Conservation (phyloP, 35 echinoderm and acorn worm species). For the Heliocidaris erythrogramma region DNA sequence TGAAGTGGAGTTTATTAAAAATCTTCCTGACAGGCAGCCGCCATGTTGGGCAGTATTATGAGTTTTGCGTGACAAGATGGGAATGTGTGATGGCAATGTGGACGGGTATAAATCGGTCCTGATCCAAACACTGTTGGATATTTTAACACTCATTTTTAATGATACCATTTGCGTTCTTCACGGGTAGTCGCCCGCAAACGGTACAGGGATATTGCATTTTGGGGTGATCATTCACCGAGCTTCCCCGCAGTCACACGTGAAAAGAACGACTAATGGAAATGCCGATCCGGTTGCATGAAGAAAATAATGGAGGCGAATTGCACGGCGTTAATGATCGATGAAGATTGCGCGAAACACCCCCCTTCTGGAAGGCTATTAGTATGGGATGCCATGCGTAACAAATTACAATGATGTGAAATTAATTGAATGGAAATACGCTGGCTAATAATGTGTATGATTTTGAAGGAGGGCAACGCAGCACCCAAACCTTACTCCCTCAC, state of each 20-base stretch:
- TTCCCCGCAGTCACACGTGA: slow-evolving; percentile 31
- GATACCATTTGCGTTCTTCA: slow-evolving; percentile 29
- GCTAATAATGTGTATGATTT: slow-evolving; percentile 45
- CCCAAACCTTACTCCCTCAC: slow-evolving; percentile 5
- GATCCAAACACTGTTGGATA: slow-evolving; percentile 7
- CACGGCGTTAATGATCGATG: slow-evolving; percentile 45
- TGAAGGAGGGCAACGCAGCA: background rate
- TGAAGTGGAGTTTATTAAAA: slow-evolving; percentile 33
- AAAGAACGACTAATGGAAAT: slow-evolving; percentile 29
- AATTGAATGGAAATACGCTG: slow-evolving; percentile 46
- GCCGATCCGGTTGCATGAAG: slow-evolving; percentile 45
- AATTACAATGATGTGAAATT: slow-evolving; percentile 56
- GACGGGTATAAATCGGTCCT: background rate
- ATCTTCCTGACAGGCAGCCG: background rate
- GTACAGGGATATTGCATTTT: slow-evolving; percentile 16
- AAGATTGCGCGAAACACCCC: slow-evolving; percentile 27
- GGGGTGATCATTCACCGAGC: background rate
- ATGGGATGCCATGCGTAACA: slow-evolving; percentile 40
- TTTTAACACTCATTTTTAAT: slow-evolving; percentile 29
- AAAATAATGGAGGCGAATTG: slow-evolving; percentile 34
- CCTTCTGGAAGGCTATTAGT: slow-evolving; percentile 36
- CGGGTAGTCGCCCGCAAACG: slow-evolving; percentile 30
- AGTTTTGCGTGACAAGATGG: slow-evolving; percentile 5
- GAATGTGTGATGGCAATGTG: slow-evolving; percentile 10
- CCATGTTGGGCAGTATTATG: slow-evolving; percentile 4